Base-by-base conservation (phyloP, 1,140 invertebrate genomes). In the Saxidomus purpurata region DNA sequence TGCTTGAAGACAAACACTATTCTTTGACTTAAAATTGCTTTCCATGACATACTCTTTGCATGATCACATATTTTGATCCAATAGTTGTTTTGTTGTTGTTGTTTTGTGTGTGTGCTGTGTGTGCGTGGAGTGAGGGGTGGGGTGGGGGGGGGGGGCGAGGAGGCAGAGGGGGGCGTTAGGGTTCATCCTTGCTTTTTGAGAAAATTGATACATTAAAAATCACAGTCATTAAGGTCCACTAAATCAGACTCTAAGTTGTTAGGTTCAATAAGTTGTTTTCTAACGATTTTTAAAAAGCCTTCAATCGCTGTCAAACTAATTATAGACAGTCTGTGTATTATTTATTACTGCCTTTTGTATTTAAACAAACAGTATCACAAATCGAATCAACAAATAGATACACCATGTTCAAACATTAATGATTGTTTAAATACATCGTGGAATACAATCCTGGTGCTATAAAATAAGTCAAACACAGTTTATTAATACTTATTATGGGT, bases 351-450 rank as follows among this genome's bases (percentile, higher is more conserved):
- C 1, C 19, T 63, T 55, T 55, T 55, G 52, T 55, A 55, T 55
- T 55, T 55, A 55, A 55, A 55, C 59, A 63, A 63, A 19, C 59
- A 63, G 28, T 63, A 63, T n/a, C 25, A 9, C n/a, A 28, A 22
- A 22, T 22, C n/a, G 15, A 22, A 55, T 22, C 8, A 22, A 22
- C 8, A 9, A 55, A 63, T 4, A 63, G 59, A 55, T 63, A 63
- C 59, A 63, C 0, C 38, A 13, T 4, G 47, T 47, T 77, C 74
- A 77, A 43, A 43, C n/a, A 77, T 77, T 40, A 38, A 77, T 77
- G 74, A 77, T 19, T 49, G 13, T 22, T 74, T 6, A 74, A 31
- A 34, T 9, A 38, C 67, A 25, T 69, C 36, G 31, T 25, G 67
- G 13, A 36, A 69, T 69, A 13, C 31, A 69, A 34, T 69, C 8